These are phyloP conservation scores for Bradypodion ventrale DNA, from an alignment of 2,797 vertebrate species.

Conservation along the genomic window DNA sequence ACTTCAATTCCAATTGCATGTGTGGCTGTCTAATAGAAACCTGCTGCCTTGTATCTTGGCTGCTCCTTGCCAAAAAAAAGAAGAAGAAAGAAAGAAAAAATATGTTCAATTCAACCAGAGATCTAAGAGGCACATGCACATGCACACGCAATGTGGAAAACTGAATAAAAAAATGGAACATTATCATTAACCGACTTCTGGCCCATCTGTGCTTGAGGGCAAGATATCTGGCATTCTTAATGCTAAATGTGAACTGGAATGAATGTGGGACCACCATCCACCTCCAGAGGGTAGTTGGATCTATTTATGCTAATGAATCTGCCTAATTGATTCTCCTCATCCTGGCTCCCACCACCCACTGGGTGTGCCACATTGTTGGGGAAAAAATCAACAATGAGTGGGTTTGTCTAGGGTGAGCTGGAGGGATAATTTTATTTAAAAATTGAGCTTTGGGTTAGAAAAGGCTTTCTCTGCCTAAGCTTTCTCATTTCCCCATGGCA, in stretches of 20 bases:
- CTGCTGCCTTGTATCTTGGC: slow-evolving; percentile 27
- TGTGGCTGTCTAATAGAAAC: slow-evolving; percentile 23
- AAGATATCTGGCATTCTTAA: slow-evolving; percentile 23
- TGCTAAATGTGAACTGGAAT: slow-evolving; percentile 10
- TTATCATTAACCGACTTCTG: background rate
- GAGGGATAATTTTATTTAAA: slow-evolving; percentile 22
- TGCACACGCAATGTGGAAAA: slow-evolving; percentile 7
- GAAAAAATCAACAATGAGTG: slow-evolving; percentile 25
- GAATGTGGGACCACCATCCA: slow-evolving; percentile 23
- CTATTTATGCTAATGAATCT: slow-evolving; percentile 12
- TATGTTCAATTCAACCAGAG: background rate
- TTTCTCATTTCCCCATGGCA: slow-evolving; percentile 12
- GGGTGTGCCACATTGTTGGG: background rate
- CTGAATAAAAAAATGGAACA: slow-evolving; percentile 10
- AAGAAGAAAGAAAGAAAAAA: background rate
- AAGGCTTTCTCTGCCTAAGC: slow-evolving; percentile 20
- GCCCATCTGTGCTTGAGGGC: background rate
- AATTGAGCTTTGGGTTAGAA: slow-evolving; percentile 18
- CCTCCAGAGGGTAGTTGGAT: slow-evolving; percentile 16
- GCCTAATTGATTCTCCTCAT: background rate
- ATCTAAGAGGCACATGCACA: background rate
- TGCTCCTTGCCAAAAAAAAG: background rate
- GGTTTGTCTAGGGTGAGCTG: slow-evolving; percentile 10
- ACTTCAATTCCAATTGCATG: slow-evolving; percentile 19
- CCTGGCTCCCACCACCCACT: background rate